These are phyloP conservation scores for Poecilia velifera DNA, from an alignment of 2,797 vertebrate species.

Conservation along the genomic window DNA sequence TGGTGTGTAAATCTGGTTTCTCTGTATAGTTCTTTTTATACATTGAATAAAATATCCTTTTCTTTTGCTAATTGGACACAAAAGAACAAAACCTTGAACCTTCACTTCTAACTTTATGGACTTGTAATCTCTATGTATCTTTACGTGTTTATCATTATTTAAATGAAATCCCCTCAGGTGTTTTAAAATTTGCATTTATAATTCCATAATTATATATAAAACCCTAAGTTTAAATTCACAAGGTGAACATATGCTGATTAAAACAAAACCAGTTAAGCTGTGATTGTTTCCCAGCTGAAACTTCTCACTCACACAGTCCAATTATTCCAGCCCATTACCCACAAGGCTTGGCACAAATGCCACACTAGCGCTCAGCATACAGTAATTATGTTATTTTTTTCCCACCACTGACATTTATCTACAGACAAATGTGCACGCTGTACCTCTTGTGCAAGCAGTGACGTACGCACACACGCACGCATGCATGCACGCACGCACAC, in stretches of 20 bases:
- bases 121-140: not conserved
- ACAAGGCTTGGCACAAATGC: conserved; percentile 68
- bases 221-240: not conserved
- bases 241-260: conserved; percentile 13
- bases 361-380: conserved; percentile 51
- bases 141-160: not conserved
- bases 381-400: conserved; percentile 71
- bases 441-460: not conserved
- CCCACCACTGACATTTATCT: conserved; percentile 70
- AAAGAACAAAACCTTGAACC: not conserved
- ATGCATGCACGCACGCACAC: too few relatives aligned
- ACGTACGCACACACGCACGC: conserved; percentile 3
- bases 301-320: conserved; percentile 54
- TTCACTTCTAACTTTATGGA: not conserved
- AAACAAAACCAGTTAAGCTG: conserved; percentile 13
- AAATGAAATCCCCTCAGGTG: not conserved
- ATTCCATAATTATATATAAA: not conserved
- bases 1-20: not conserved
- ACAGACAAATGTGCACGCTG: conserved; percentile 23
- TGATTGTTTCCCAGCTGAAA: conserved; percentile 51
- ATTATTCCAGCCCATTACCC: conserved; percentile 75
- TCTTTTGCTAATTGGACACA: not conserved
- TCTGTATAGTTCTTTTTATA: not conserved
- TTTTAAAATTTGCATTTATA: not conserved
- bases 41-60: not conserved